These are phyloP conservation scores for Myotis lucifugus DNA, from an alignment of 2,113 vertebrate genomes.

Conservation along the genomic window DNA sequence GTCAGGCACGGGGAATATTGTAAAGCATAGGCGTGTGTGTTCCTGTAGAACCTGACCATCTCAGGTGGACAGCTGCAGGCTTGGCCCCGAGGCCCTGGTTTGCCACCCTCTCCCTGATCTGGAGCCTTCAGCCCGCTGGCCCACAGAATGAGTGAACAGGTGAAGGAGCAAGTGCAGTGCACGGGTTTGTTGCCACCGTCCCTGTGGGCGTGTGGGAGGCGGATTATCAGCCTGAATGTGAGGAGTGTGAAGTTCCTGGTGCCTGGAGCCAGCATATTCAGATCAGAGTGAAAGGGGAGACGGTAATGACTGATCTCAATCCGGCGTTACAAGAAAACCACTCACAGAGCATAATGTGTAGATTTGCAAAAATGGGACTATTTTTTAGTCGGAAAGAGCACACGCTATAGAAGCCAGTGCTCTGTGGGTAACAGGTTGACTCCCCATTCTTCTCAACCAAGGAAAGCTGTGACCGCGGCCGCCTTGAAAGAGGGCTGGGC, in stretches of 20 bases:
- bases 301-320: neutral
- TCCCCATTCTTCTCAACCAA: conserved; percentile 77
- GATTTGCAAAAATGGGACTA: neutral
- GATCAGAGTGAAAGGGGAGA: neutral
- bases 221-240: accelerated
- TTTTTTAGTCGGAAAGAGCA: neutral
- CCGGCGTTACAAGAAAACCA: neutral
- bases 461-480: conserved; percentile 89
- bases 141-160: neutral
- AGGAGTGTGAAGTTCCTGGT: neutral
- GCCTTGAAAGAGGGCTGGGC: conserved; percentile 94
- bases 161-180: neutral
- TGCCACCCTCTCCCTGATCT: neutral
- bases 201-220: neutral
- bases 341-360: neutral
- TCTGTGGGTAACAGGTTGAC: neutral
- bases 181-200: neutral
- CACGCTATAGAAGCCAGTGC: neutral
- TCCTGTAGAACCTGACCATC: neutral
- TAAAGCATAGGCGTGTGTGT: accelerated
- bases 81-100: neutral
- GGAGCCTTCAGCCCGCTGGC: neutral
- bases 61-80: neutral
- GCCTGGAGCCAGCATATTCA: neutral
- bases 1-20: neutral